These are phyloP conservation scores for Patella ulyssiponensis DNA, from an alignment of 2,888 invertebrate species.

Conservation along the genomic window DNA sequence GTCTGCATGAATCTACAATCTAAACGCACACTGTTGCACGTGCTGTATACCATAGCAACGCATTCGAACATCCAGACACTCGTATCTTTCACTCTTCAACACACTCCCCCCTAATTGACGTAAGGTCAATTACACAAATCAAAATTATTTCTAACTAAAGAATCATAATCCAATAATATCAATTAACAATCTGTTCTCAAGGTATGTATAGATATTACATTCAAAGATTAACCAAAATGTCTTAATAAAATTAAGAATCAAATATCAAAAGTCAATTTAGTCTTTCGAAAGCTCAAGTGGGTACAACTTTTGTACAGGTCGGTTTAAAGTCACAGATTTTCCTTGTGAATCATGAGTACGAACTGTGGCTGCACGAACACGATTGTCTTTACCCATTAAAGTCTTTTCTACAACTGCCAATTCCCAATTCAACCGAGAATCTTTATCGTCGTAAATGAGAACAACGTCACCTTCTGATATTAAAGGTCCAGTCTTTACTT, in stretches of 20 bases:
- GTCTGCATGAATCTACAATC: too few relatives aligned
- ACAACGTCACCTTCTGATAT: not conserved
- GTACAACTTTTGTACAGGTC: slow-evolving; percentile 4
- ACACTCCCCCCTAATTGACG: slow-evolving; percentile 6
- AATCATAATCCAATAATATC: too few relatives aligned
- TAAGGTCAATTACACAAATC: not conserved
- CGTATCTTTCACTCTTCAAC: not conserved
- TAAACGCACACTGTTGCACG: too few relatives aligned
- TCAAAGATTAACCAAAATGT: too few relatives aligned
- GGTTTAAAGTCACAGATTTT: not conserved
- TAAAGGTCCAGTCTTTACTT: not conserved
- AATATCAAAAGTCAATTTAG: not conserved
- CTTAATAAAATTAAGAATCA: too few relatives aligned
- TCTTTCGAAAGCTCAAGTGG: not conserved
- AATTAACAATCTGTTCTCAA: too few relatives aligned
- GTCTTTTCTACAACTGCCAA: not conserved
- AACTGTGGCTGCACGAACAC: not conserved
- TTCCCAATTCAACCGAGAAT: not conserved
- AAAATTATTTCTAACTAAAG: not conserved
- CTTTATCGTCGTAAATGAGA: not conserved
- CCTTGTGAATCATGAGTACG: not conserved
- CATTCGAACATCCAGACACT: too few relatives aligned
- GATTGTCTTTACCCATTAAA: not conserved
- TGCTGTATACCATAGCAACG: too few relatives aligned
- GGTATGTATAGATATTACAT: too few relatives aligned